Evolutionary conservation across 2,113 vertebrate species (phyloP).

Genomic region (Nothobranchius furzeri): DNA sequence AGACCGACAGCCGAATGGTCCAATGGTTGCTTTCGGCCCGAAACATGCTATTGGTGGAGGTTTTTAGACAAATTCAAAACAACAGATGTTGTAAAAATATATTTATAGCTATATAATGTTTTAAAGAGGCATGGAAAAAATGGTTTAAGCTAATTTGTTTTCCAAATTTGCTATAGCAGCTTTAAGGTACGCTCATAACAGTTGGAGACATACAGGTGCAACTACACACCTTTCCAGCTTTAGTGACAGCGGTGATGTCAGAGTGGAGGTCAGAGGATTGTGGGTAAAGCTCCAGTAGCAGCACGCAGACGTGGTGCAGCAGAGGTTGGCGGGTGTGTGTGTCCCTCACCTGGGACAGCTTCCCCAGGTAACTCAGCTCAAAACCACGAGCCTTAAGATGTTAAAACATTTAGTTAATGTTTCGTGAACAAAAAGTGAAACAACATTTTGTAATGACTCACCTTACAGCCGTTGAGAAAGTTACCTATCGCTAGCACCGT

Average conservation of each 20-base stretch:
- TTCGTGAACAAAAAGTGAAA: too few relatives aligned
- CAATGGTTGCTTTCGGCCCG: too few relatives aligned
- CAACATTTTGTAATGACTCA: slow-evolving; percentile 23
- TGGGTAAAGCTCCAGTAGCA: slow-evolving; percentile 78
- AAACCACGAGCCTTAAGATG: slow-evolving; percentile 76
- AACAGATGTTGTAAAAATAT: too few relatives aligned
- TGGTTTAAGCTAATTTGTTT: too few relatives aligned
- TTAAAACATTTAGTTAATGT: not conserved
- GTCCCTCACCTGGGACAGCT: slow-evolving; percentile 80
- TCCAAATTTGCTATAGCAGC: too few relatives aligned
- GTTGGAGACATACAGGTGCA: too few relatives aligned
- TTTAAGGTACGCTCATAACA: too few relatives aligned
- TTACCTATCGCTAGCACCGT: slow-evolving; percentile 82
- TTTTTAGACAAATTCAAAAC: too few relatives aligned
- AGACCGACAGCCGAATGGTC: too few relatives aligned
- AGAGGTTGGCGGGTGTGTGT: slow-evolving; percentile 78
- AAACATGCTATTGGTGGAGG: too few relatives aligned
- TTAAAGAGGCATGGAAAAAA: too few relatives aligned
- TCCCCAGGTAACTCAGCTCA: slow-evolving; percentile 82
- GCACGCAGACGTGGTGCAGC: slow-evolving; percentile 77
- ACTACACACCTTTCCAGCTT: slow-evolving; percentile 74
- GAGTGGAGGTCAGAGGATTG: slow-evolving; percentile 80
- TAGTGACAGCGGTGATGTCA: slow-evolving; percentile 75
- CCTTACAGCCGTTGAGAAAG: slow-evolving; percentile 81
- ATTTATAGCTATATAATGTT: too few relatives aligned